Conservation (phyloP, 2,797 vertebrate genomes). For the Halcyon leucocephala region DNA sequence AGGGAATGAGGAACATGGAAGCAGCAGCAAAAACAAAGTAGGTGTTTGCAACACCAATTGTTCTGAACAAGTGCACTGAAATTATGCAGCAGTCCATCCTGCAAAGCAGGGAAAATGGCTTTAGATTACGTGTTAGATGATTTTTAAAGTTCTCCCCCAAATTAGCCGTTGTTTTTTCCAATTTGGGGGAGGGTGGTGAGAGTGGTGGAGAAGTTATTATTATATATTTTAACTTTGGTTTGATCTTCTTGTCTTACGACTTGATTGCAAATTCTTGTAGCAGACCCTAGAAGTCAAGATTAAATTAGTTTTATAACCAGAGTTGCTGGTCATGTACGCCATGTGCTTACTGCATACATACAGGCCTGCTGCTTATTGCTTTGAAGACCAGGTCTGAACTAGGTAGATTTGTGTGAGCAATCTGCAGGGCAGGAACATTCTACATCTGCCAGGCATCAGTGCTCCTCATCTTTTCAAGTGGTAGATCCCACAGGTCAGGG, state of each 20-base stretch:
- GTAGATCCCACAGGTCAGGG: slow-evolving; percentile 24
- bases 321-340: background rate
- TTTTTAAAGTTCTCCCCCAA: background rate
- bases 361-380: background rate
- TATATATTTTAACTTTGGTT: background rate
- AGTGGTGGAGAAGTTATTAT: background rate
- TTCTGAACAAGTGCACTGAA: background rate
- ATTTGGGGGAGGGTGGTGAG: background rate
- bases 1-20: slow-evolving; percentile 59
- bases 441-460: background rate
- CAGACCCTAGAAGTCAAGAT: background rate
- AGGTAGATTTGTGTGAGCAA: background rate
- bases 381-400: background rate
- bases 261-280: background rate
- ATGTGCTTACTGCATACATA: background rate
- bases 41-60: slow-evolving; percentile 21
- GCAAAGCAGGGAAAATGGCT: background rate
- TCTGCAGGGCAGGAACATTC: background rate
- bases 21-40: slow-evolving; percentile 3
- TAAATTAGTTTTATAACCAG: background rate
- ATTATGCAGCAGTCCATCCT: background rate
- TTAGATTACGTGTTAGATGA: background rate
- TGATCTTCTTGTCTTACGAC: background rate
- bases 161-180: background rate
- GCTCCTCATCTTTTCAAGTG: slow-evolving; percentile 19